Conservation (phyloP, 2,113 vertebrate genomes). For the Tragelaphus strepsiceros region DNA sequence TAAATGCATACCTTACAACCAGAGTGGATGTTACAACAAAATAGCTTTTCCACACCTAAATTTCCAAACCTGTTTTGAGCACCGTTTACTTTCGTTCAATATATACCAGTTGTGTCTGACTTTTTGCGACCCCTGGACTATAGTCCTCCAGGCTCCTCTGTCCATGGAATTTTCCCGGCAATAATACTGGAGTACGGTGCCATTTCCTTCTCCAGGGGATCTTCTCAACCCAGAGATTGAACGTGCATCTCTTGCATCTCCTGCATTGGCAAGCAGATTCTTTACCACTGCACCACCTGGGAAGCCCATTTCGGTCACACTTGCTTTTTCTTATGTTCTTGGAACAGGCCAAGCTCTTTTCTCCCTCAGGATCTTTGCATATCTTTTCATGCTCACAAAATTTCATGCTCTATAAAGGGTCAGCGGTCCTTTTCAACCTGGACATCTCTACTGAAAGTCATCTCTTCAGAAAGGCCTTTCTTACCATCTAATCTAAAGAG, state of each 20-base stretch:
- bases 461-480: neutral
- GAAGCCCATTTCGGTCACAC: neutral
- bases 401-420: neutral
- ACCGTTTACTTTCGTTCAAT: neutral
- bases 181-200: neutral
- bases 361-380: neutral
- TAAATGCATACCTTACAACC: neutral
- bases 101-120: neutral
- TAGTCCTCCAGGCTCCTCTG: neutral
- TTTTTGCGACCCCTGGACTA: neutral
- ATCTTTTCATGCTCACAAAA: neutral
- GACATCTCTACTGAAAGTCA: neutral
- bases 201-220: neutral
- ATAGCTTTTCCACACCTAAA: no score
- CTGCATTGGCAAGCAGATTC: neutral
- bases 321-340: neutral
- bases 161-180: neutral
- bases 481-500: neutral
- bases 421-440: neutral
- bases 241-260: neutral
- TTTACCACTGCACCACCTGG: neutral
- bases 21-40: rapidly evolving
- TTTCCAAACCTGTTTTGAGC: neutral
- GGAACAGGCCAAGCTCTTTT: neutral
- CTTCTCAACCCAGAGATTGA: neutral